These are phyloP conservation scores for Mactromeris polynyma DNA, from an alignment of 2,888 invertebrate genomes.

Conservation along the genomic window DNA sequence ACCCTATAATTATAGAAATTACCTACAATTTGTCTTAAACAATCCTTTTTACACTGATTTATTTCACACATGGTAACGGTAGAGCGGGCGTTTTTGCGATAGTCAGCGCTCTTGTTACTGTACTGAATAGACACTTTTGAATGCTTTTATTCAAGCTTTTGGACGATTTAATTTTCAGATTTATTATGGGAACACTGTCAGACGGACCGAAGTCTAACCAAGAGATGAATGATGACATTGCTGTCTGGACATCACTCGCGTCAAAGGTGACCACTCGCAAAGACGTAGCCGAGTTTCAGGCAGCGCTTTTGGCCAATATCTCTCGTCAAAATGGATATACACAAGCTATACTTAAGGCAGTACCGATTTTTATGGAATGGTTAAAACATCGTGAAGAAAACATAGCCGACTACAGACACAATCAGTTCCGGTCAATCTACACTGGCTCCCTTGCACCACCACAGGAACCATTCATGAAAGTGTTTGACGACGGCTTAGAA, in stretches of 20 bases:
- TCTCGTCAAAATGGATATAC: neutral
- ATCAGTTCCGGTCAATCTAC: constrained; percentile 7
- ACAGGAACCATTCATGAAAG: constrained; percentile 3
- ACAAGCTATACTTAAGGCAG: neutral
- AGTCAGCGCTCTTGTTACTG: no score
- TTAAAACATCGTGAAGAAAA: neutral
- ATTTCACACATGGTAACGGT: no score
- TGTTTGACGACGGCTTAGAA: constrained; percentile 23
- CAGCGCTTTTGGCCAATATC: neutral
- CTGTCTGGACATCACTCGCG: neutral
- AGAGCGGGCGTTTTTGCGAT: no score
- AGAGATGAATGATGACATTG: neutral
- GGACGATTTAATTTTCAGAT: no score
- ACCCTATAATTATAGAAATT: no score
- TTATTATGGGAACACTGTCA: neutral
- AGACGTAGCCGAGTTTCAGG: neutral
- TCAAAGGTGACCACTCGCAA: neutral
- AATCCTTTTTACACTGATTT: no score
- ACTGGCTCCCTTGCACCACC: neutral
- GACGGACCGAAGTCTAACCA: neutral
- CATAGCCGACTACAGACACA: constrained; percentile 2
- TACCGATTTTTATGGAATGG: constrained; percentile 1
- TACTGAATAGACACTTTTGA: no score
- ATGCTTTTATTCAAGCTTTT: no score
- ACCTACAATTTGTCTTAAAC: no score